Evolutionary conservation across 2,888 invertebrate genomes (phyloP).

Genomic region (Chrysodeixis includens): DNA sequence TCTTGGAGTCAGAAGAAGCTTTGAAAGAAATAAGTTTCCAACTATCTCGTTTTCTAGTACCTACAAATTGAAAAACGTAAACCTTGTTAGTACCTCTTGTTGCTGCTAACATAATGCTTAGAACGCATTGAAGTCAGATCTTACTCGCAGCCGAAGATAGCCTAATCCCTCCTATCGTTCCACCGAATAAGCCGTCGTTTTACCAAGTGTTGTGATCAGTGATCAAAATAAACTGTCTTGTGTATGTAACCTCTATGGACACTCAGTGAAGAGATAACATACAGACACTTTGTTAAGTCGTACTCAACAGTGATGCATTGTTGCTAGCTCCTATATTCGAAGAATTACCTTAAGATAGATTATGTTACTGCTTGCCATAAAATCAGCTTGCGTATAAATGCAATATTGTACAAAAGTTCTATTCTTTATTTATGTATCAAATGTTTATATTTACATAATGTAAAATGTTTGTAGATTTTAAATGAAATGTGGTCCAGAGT

Average conservation of each 20-base stretch:
- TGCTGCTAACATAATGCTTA: too few species aligned
- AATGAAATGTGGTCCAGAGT: constrained; percentile 82
- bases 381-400: constrained; percentile 55
- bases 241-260: constrained; percentile 6
- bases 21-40: too few species aligned
- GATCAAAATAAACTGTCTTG: constrained; percentile 18
- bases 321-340: constrained; percentile 47
- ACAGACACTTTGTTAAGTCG: constrained; percentile 9
- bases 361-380: constrained; percentile 58
- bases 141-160: too few species aligned
- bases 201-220: constrained; percentile 32
- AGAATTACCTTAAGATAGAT: constrained; percentile 35
- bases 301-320: constrained; percentile 47
- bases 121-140: too few species aligned
- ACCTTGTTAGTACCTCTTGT: too few species aligned
- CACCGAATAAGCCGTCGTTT: background rate
- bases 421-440: constrained; percentile 60
- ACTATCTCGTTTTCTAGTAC: too few species aligned
- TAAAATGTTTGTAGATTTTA: constrained; percentile 55
- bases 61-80: too few species aligned
- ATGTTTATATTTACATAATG: constrained; percentile 63
- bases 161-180: background rate
- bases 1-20: too few species aligned
- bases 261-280: background rate
- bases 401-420: constrained; percentile 66